A percentile compares a stretch with the other conserved stretches of the same genome.
These are phyloP conservation scores for Ips nitidus DNA, from an alignment of 1,140 invertebrate species.

Conservation along the genomic window DNA sequence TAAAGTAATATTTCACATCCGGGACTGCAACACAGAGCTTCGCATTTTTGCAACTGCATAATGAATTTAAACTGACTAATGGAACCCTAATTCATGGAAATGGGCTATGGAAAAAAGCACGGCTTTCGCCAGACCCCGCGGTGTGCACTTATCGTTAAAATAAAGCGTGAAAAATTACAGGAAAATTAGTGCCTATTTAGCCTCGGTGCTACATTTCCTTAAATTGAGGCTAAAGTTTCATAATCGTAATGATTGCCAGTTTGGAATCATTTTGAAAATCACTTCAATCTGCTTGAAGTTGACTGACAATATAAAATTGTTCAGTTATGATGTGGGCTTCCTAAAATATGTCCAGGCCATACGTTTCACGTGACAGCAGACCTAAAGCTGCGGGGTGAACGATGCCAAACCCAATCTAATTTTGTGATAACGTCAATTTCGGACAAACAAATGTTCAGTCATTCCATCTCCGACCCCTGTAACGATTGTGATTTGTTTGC, in stretches of 20 bases:
- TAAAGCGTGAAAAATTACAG: constrained; percentile 13
- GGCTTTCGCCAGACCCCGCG: constrained; percentile 8
- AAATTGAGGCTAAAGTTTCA: too few relatives aligned
- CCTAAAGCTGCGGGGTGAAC: constrained; percentile 4
- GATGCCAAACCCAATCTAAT: constrained; percentile 25
- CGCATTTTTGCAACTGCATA: constrained; percentile 25
- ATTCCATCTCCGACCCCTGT: constrained; percentile 24
- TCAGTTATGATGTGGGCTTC: too few relatives aligned
- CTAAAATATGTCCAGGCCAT: not conserved
- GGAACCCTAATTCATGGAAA: constrained; percentile 29
- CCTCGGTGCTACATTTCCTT: not conserved
- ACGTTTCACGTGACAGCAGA: constrained; percentile 9
- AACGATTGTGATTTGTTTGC: constrained; percentile 29
- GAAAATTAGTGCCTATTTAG: constrained; percentile 7
- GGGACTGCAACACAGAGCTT: constrained; percentile 4
- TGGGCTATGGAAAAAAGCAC: constrained; percentile 14
- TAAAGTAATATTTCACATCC: constrained; percentile 14
- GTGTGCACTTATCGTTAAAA: constrained; percentile 14
- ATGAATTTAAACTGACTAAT: constrained; percentile 32
- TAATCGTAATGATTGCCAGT: too few relatives aligned
- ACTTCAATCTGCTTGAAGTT: too few relatives aligned
- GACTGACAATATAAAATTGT: too few relatives aligned
- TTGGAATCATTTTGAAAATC: too few relatives aligned
- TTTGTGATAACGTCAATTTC: constrained; percentile 29
- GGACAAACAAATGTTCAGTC: constrained; percentile 26